These are phyloP conservation scores for Anguilla marmorata DNA, from an alignment of 2,797 vertebrate genomes.

Conservation along the genomic window DNA sequence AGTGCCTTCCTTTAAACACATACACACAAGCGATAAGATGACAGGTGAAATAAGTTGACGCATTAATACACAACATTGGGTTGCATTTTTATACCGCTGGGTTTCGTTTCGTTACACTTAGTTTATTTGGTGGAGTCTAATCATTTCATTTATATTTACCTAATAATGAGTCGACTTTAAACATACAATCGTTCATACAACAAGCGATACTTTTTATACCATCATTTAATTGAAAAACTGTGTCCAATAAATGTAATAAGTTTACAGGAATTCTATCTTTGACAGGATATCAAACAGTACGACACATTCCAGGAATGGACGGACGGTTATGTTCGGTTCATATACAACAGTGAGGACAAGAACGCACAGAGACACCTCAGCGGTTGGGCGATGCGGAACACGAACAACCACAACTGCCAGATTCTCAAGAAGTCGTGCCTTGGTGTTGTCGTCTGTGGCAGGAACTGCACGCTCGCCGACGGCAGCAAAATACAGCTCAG, in stretches of 20 bases:
- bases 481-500: conserved; percentile 83
- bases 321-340: conserved; percentile 85
- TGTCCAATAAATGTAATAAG: not conserved
- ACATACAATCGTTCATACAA: not conserved
- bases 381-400: conserved; percentile 98
- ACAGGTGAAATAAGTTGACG: not conserved
- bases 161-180: not conserved
- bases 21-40: not conserved
- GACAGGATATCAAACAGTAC: conserved; percentile 81
- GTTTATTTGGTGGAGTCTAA: not conserved
- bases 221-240: not conserved
- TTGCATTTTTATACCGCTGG: not conserved
- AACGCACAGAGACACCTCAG: conserved; percentile 92
- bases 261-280: not conserved
- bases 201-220: not conserved
- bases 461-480: conserved; percentile 73
- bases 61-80: not conserved
- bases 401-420: conserved; percentile 97
- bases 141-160: not conserved
- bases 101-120: not conserved
- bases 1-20: not conserved
- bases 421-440: conserved; percentile 98
- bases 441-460: conserved; percentile 88
- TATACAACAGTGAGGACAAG: conserved; percentile 84
- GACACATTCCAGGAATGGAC: conserved; percentile 94